Conservation (phyloP, 2,888 invertebrate genomes). For the Phyllotreta striolata region DNA sequence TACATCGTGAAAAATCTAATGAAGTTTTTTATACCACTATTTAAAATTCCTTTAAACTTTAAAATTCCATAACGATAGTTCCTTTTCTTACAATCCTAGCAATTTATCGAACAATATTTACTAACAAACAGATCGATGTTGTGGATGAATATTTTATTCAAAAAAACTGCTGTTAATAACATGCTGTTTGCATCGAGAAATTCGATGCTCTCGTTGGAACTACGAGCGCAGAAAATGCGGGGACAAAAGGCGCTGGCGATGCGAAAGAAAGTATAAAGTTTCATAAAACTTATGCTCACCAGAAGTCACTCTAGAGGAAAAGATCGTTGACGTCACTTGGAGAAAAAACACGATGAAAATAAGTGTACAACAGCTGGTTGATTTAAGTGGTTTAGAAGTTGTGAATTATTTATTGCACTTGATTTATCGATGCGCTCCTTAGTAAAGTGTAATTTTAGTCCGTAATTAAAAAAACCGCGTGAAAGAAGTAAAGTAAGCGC, state of each 20-base stretch:
- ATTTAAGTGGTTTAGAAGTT: neutral
- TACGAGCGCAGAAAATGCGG: neutral
- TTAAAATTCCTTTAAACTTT: too few relatives aligned
- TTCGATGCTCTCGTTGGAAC: neutral
- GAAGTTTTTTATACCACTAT: too few relatives aligned
- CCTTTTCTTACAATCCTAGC: too few relatives aligned
- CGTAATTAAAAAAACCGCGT: too few relatives aligned
- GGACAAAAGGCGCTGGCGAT: constrained; percentile 24
- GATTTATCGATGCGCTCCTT: neutral
- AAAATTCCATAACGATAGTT: too few relatives aligned
- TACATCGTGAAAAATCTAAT: too few relatives aligned
- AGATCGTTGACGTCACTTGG: neutral
- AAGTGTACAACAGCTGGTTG: constrained; percentile 4
- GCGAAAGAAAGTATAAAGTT: constrained; percentile 27
- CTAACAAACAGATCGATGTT: too few relatives aligned
- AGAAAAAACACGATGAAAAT: neutral
- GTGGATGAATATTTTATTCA: too few relatives aligned
- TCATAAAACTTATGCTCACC: constrained; percentile 32
- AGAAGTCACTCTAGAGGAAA: constrained; percentile 28
- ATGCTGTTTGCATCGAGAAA: neutral
- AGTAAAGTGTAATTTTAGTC: neutral
- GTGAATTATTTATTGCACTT: neutral
- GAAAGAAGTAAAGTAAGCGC: too few relatives aligned
- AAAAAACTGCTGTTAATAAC: too few relatives aligned
- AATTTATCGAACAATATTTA: too few relatives aligned